Percentiles rank a stretch among this genome's conserved stretches.
Evolutionary conservation across 2,113 vertebrate genomes (phyloP).

Genomic region (Garra rufa): DNA sequence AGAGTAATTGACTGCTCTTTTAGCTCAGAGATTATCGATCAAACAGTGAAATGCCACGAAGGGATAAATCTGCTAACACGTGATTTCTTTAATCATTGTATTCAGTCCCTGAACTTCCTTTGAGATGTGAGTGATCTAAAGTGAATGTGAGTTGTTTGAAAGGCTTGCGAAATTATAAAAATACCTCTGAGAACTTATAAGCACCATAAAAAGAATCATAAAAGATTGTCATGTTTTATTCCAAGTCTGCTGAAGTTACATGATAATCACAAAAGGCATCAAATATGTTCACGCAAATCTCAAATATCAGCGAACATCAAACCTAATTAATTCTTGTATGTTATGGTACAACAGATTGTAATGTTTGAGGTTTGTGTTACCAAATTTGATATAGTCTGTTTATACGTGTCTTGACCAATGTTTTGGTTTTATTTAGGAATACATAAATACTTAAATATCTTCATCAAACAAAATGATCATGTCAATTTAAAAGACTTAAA

Average conservation of each 20-base stretch:
- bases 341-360: not conserved
- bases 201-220: not conserved
- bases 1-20: constrained; percentile 64
- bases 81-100: not conserved
- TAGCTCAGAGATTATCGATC: constrained; percentile 61
- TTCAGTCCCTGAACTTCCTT: not conserved
- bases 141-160: not conserved
- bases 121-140: not conserved
- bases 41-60: constrained; percentile 18
- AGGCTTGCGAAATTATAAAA: not conserved
- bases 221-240: not conserved
- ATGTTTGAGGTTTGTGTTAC: not conserved
- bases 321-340: not conserved
- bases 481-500: no score
- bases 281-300: not conserved
- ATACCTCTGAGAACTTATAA: not conserved
- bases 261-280: not conserved
- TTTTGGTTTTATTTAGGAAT: not conserved
- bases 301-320: not conserved
- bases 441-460: not conserved
- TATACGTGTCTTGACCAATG: no score
- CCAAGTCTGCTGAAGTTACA: not conserved
- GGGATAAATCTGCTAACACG: not conserved
- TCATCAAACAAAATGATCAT: not conserved
- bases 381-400: not conserved